Conservation (phyloP, 2,113 vertebrate genomes). For the Oxyruncus cristatus region DNA sequence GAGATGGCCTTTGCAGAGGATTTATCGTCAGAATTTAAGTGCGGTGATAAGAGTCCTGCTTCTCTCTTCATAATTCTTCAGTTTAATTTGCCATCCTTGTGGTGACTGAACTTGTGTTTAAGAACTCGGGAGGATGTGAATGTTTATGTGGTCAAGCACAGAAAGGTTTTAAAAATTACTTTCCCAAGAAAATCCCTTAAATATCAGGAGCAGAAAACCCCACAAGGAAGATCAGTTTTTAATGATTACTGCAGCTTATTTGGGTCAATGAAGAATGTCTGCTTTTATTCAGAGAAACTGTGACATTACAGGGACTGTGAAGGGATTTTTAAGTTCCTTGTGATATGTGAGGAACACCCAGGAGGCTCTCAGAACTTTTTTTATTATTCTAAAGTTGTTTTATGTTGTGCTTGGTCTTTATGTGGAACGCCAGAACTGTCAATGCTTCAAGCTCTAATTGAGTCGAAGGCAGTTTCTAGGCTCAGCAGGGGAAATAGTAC, state of each 20-base stretch:
- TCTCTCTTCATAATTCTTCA: not conserved
- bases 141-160: not conserved
- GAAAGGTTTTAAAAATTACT: slow-evolving; percentile 12
- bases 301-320: not conserved
- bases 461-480: not conserved
- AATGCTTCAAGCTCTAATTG: slow-evolving; percentile 42
- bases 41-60: not conserved
- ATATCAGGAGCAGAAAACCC: slow-evolving; percentile 11
- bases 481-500: not conserved
- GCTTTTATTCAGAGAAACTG: slow-evolving; percentile 25
- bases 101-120: not conserved
- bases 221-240: slow-evolving; percentile 19
- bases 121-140: not conserved
- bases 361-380: slow-evolving; percentile 39
- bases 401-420: slow-evolving; percentile 32
- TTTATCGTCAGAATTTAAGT: not conserved
- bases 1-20: not conserved
- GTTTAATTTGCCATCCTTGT: not conserved
- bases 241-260: slow-evolving; percentile 25
- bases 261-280: slow-evolving; percentile 47
- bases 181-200: slow-evolving; percentile 24
- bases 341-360: slow-evolving; percentile 15
- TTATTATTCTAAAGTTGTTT: slow-evolving; percentile 35
- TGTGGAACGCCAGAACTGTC: not conserved
- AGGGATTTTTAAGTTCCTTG: slow-evolving; percentile 29